These are phyloP conservation scores for Cheirogaleus major DNA, from an alignment of 2,797 vertebrate genomes.

Conservation along the genomic window DNA sequence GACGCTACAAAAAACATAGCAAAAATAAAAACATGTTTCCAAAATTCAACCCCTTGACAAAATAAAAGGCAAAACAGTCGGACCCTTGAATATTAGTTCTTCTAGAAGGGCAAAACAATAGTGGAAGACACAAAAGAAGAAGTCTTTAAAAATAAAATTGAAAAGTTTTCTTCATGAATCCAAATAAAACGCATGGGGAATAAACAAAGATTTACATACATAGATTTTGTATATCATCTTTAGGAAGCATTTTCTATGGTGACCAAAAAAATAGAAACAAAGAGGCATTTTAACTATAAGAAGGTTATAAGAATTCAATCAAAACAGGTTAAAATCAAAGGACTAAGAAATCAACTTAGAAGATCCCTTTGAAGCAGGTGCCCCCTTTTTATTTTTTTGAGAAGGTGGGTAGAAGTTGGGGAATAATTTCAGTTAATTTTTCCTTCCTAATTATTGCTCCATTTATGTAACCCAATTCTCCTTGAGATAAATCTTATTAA, in stretches of 20 bases:
- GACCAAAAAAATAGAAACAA: neutral
- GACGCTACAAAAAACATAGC: neutral
- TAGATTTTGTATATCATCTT: neutral
- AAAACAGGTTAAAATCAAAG: neutral
- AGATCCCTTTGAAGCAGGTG: neutral
- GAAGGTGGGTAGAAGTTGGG: neutral
- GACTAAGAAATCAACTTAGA: neutral
- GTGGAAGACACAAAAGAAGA: neutral
- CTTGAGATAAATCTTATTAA: neutral
- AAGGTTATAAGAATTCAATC: neutral
- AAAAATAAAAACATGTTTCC: neutral
- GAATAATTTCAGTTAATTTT: neutral
- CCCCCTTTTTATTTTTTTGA: neutral
- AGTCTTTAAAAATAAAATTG: neutral
- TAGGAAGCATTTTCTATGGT: neutral
- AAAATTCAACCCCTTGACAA: neutral
- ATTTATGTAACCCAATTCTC: conserved; percentile 3
- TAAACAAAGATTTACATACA: neutral
- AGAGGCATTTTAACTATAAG: neutral
- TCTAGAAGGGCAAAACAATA: neutral
- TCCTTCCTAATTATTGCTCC: neutral
- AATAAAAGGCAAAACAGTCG: neutral
- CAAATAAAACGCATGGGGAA: neutral
- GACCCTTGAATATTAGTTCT: neutral
- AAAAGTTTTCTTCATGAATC: conserved; percentile 1